These are phyloP conservation scores for Syrphus vitripennis DNA, from an alignment of 2,888 invertebrate species.

Conservation along the genomic window DNA sequence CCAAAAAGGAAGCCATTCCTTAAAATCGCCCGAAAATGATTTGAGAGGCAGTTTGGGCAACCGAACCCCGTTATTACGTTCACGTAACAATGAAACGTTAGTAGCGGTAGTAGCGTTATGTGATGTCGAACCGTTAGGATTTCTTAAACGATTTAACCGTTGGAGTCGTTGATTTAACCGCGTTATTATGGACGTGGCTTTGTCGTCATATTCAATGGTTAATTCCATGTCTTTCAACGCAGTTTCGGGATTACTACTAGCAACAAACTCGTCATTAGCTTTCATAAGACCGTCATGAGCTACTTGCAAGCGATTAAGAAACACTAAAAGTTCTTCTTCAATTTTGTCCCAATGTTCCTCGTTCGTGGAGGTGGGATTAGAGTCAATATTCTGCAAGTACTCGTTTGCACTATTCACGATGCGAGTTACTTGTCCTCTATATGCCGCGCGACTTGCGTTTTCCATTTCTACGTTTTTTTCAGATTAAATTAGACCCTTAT, in stretches of 20 bases:
- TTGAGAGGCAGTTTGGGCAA: conserved; percentile 9
- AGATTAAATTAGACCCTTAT: not conserved
- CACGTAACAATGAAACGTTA: not conserved
- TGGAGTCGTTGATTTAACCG: conserved; percentile 18
- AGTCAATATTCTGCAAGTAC: not conserved
- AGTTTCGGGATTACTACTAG: not conserved
- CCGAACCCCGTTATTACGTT: not conserved
- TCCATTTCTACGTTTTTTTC: not conserved
- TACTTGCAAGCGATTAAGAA: not conserved
- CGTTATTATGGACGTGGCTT: conserved; percentile 17
- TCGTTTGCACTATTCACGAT: not conserved
- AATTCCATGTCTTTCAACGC: not conserved
- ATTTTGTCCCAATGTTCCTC: not conserved
- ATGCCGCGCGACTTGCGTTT: not conserved
- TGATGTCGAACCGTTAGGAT: not conserved
- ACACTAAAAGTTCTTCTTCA: not conserved
- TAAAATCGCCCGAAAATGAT: conserved; percentile 14
- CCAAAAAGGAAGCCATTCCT: conserved; percentile 27
- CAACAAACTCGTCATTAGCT: not conserved
- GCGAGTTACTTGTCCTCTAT: not conserved
- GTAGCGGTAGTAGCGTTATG: not conserved
- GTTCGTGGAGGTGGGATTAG: not conserved
- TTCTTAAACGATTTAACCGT: conserved; percentile 20
- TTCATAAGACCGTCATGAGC: not conserved
- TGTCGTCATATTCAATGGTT: conserved; percentile 7